Conservation (phyloP, 2,888 invertebrate genomes). For the Andrena dorsata region DNA sequence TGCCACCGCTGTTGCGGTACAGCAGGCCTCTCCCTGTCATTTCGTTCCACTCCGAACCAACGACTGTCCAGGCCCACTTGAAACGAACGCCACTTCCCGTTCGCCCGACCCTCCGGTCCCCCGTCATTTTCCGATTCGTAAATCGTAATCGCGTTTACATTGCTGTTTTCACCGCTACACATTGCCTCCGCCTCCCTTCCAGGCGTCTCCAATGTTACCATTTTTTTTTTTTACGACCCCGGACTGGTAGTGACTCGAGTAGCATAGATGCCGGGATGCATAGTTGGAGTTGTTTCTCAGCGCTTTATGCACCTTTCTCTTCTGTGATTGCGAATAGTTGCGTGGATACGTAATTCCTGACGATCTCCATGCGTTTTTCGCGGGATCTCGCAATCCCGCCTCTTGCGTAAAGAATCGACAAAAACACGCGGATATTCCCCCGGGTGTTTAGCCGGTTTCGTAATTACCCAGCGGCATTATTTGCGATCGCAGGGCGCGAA, state of each 20-base stretch:
- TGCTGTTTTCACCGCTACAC: background rate
- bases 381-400: slow-evolving; percentile 37
- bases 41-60: slow-evolving; percentile 62
- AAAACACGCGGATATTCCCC: slow-evolving; percentile 36
- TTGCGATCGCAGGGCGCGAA: slow-evolving; percentile 25
- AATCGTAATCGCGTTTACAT: slow-evolving; percentile 22
- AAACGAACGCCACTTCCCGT: slow-evolving; percentile 67
- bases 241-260: slow-evolving; percentile 3
- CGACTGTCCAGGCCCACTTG: slow-evolving; percentile 74
- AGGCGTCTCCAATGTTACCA: background rate
- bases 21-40: slow-evolving; percentile 45
- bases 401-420: slow-evolving; percentile 10
- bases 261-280: slow-evolving; percentile 9
- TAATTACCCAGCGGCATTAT: slow-evolving; percentile 16
- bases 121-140: slow-evolving; percentile 26
- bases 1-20: slow-evolving; percentile 70
- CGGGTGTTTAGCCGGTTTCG: slow-evolving; percentile 32
- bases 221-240: slow-evolving; percentile 12
- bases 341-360: slow-evolving; percentile 17
- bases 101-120: background rate
- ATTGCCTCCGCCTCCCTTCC: background rate
- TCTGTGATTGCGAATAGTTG: slow-evolving; percentile 42
- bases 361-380: slow-evolving; percentile 51
- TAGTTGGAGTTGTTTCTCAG: slow-evolving; percentile 17
- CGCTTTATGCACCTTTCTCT: slow-evolving; percentile 49